Evolutionary conservation across 2,113 vertebrate species (phyloP), one percentile per base, ranked within the genome.

Genomic region (Plectropomus leopardus): DNA sequence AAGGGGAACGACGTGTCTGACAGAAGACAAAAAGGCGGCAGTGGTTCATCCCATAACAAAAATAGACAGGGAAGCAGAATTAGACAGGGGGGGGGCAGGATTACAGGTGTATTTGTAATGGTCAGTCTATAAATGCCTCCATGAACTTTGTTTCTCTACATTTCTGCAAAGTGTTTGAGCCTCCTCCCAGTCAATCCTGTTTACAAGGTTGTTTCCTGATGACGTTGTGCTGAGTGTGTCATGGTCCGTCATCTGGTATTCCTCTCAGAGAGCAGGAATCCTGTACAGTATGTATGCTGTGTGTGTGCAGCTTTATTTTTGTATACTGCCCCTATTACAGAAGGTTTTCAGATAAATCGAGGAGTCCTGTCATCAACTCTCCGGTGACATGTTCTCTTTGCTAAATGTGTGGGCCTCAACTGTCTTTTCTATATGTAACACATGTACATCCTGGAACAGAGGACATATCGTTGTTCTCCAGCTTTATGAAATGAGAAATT

Each of bases 201-300:
- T 95, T 93, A 94, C 90, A 82, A 73, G 68, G 65, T 71, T 55
- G 83, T 81, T 94, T 95, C 94, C 91, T 94, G 84, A 75, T 84
- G 80, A 84, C 85, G 78, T 16, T 68, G 59, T 26, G 54, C 70
- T 72, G 67, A 47, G 58, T 78, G 79, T 92, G 89, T 90, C 85
- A 83, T 2, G 14, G n/a, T 65, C 44, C 63, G 60, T 89, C 86
- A 92, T 92, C 90, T 92, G 90, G 68, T 88, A 76, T 88, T 91
- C 75, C 77, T 86, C 75, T 94, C 79, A 93, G 59, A 88, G 78
- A 73, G 42, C 26, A 36, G 32, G 58, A 72, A 30, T 21, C 0
- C 0, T 40, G 63, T 73, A 40, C 36, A 40, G 9, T 40, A 2
- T 66, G 60, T 24, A 5, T 34, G 32, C 13, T 60, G 36, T 24